Base-by-base conservation (phyloP, 2,113 vertebrate species). In the Thalassoma bifasciatum region DNA sequence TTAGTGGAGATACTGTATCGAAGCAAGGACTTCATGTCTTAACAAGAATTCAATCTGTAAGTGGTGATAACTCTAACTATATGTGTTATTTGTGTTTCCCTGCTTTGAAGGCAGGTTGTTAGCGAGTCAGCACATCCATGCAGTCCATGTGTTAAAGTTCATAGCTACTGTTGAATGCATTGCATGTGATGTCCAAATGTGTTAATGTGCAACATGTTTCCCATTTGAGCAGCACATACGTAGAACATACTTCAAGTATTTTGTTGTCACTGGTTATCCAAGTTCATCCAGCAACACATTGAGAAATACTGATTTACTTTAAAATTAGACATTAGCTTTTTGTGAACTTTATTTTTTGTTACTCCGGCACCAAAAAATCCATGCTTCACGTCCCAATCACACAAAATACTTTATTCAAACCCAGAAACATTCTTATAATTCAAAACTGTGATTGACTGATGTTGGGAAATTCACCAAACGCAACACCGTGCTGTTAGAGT, bases 161-260 rank as follows among this genome's bases (percentile, higher is more conserved):
- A 74, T 12, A 34, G 59, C 49, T 38, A 62, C 36, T 4, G 19
- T 69, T 40, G n/a, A 37, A 65, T 46, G 59, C 23, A 24, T 47
- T 11, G 50, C 19, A 66, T 34, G 44, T 47, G n/a, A 58, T n/a
- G 54, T 26, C 21, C n/a, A 52, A 26, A 51, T 26, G 34, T 49
- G 12, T 57, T 44, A 44, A 60, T 47, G 40, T 42, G 12, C 40
- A 42, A 12, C 40, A 14, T 4, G 40, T 42, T 16, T 40, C 38
- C 38, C 3, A 40, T 12, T 64, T 34, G 47, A 72, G 24, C 44
- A 75, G 51, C 37, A 16, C 40, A 58, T 6, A 10, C 30, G 24
- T 8, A n/a, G 2, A 14, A 19, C 11, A 37, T 63, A n/a, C 26
- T n/a, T 13, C 26, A 56, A 46, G 58, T 51, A n/a, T 60, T 37